phyloP scores from a whole-genome alignment of 2,888 invertebrate genomes.

The Tetragnatha montana region DNA sequence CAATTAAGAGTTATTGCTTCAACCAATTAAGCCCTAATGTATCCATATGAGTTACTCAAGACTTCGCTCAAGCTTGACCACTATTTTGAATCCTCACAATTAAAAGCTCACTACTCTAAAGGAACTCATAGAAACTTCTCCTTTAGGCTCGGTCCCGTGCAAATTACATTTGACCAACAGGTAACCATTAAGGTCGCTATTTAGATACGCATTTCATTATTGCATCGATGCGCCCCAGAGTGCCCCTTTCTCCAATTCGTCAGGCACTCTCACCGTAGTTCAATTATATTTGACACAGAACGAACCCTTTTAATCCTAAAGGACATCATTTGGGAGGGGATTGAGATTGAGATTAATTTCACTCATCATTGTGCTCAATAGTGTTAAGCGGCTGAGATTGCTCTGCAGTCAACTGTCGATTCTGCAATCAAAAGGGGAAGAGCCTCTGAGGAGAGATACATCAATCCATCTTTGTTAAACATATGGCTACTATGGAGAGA shows the following conservation, averaged over 20 bases:
- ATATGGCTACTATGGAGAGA: no score
- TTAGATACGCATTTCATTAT: background rate
- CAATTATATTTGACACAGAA: background rate
- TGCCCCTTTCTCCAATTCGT: background rate
- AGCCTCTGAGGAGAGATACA: no score
- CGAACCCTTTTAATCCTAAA: background rate
- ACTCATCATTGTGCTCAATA: background rate
- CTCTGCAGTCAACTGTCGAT: background rate
- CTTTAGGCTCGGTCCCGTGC: background rate
- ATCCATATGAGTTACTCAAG: no score
- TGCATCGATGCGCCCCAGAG: background rate
- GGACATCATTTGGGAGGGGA: background rate
- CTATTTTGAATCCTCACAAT: background rate
- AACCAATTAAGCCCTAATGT: no score
- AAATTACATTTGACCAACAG: background rate
- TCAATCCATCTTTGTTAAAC: no score
- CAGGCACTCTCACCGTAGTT: background rate
- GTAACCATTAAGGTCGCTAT: background rate
- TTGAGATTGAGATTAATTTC: background rate
- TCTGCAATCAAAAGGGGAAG: background rate
- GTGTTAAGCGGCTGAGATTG: background rate
- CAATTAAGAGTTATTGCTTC: no score
- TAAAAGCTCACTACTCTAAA: background rate
- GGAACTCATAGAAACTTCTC: background rate
- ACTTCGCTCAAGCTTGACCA: no score